Percentiles rank a stretch among this genome's conserved stretches.
Conservation (phyloP, 1,140 invertebrate species). For the Sycobia sp. region DNA sequence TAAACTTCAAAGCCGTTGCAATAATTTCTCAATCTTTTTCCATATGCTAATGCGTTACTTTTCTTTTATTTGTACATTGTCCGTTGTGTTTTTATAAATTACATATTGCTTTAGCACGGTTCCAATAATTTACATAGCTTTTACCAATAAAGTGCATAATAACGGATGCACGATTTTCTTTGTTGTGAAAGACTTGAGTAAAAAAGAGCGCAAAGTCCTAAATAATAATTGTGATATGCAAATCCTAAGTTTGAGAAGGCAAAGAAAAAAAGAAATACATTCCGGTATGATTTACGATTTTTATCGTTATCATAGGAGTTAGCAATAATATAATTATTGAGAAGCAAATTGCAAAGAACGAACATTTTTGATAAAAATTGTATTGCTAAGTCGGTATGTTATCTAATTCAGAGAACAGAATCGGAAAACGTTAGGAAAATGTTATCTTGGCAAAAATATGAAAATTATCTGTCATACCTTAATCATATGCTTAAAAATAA, state of each 20-base stretch:
- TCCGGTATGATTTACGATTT: constrained; percentile 20
- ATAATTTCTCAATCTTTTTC: constrained; percentile 20
- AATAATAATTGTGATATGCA: constrained; percentile 18
- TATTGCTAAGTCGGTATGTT: too few relatives aligned
- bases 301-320: constrained; percentile 15
- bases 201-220: constrained; percentile 23
- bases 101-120: background rate
- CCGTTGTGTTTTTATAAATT: constrained; percentile 1
- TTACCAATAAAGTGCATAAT: background rate
- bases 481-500: constrained; percentile 19
- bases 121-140: background rate
- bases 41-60: constrained; percentile 6
- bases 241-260: constrained; percentile 23
- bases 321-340: constrained; percentile 19
- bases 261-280: constrained; percentile 22
- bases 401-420: background rate
- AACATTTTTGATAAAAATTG: background rate
- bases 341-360: background rate
- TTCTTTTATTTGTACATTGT: background rate
- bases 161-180: background rate
- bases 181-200: background rate
- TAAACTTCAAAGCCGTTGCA: too few relatives aligned
- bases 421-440: constrained; percentile 7
- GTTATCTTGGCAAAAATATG: constrained; percentile 15
- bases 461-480: constrained; percentile 8